phyloP scores from a whole-genome alignment of 2,113 vertebrate genomes.

The Macroglossus sobrinus region DNA sequence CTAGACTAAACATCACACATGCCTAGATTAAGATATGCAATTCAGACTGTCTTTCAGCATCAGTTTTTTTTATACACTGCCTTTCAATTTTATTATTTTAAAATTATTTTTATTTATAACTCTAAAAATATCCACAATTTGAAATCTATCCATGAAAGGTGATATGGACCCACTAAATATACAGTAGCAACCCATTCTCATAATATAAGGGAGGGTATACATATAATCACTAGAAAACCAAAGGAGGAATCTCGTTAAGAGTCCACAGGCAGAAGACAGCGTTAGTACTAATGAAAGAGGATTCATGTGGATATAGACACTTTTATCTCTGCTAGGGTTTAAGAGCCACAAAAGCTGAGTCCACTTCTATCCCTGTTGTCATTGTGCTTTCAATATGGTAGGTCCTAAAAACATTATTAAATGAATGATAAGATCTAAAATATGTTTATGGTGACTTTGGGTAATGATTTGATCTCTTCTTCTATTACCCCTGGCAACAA shows the following conservation, averaged over 20 bases:
- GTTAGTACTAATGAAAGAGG: background rate
- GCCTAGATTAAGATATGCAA: constrained; percentile 38
- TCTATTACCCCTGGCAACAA: background rate
- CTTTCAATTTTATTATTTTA: constrained; percentile 45
- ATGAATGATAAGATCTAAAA: background rate
- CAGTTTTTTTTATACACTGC: background rate
- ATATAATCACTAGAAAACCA: background rate
- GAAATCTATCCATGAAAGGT: background rate
- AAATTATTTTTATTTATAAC: constrained; percentile 27
- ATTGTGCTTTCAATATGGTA: background rate
- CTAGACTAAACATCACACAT: constrained; percentile 66
- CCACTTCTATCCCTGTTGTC: background rate
- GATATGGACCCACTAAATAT: background rate
- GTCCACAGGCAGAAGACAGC: background rate
- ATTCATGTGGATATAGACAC: background rate
- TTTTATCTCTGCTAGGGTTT: background rate
- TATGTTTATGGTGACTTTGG: background rate
- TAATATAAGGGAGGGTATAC: background rate
- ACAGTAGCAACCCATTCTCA: background rate
- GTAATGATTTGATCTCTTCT: background rate
- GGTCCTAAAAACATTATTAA: background rate
- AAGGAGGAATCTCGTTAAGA: background rate
- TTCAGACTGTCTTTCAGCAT: constrained; percentile 25
- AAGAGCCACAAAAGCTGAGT: background rate
- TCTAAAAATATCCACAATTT: background rate